A percentile compares a stretch with the other conserved stretches of the same genome.
phyloP scores from a whole-genome alignment of 1,140 invertebrate species.

The Ceratosolen solmsi region DNA sequence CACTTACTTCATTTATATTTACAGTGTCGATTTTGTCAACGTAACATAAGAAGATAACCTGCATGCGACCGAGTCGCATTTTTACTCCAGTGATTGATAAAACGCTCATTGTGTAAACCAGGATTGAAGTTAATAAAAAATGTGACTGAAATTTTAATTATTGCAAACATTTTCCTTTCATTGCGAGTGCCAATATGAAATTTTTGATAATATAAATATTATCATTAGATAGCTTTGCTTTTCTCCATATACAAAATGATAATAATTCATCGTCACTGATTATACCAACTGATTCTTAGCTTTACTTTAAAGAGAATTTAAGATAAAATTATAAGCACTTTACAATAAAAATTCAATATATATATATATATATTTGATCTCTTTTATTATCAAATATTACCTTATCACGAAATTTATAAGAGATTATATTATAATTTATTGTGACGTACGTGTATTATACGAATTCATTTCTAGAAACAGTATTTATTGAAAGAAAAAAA shows the following conservation, averaged over 20 bases:
- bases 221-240: background rate
- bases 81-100: background rate
- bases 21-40: background rate
- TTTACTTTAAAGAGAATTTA: background rate
- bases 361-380: background rate
- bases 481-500: background rate
- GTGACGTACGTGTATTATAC: background rate
- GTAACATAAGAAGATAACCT: background rate
- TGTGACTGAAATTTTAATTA: background rate
- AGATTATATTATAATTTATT: background rate
- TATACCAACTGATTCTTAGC: background rate
- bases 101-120: background rate
- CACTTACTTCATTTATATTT: background rate
- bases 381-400: constrained; percentile 3
- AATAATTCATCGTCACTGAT: background rate
- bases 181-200: background rate
- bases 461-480: background rate
- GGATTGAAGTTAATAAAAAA: background rate
- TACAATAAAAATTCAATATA: background rate
- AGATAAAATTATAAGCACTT: background rate
- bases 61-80: background rate
- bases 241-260: background rate
- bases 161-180: background rate
- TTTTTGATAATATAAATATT: constrained; percentile 9
- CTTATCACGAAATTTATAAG: background rate